Percentiles rank a stretch among this genome's conserved stretches.
phyloP scores from a whole-genome alignment of 2,113 vertebrate genomes.

The Megalops atlanticus region DNA sequence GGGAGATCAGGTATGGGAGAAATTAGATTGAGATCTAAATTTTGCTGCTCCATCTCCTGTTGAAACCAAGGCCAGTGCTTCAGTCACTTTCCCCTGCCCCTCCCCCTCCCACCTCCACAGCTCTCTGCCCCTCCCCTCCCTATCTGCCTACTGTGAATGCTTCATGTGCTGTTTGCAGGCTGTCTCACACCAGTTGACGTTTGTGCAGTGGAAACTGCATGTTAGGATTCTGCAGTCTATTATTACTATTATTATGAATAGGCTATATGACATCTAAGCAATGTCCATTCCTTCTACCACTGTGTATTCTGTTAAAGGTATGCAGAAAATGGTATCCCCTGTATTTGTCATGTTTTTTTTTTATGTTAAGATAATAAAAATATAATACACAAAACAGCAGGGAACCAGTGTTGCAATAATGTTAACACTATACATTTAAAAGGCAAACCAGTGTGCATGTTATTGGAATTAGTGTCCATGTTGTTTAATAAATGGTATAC shows the following conservation, averaged over 20 bases:
- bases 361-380: conserved; percentile 54
- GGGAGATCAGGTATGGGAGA: conserved; percentile 69
- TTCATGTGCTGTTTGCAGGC: conserved; percentile 74
- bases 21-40: conserved; percentile 43
- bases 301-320: conserved; percentile 61
- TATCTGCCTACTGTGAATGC: conserved; percentile 77
- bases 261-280: conserved; percentile 40
- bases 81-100: conserved; percentile 48
- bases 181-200: conserved; percentile 63
- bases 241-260: conserved; percentile 55
- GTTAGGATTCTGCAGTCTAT: conserved; percentile 64
- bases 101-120: background rate
- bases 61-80: conserved; percentile 79
- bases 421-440: conserved; percentile 56
- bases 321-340: conserved; percentile 43
- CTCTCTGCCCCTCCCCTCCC: background rate
- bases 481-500: conserved; percentile 54
- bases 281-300: conserved; percentile 42
- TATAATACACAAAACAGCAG: conserved; percentile 50
- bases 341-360: conserved; percentile 49
- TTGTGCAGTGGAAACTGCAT: conserved; percentile 71
- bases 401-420: conserved; percentile 60
- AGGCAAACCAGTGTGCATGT: conserved; percentile 55
- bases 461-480: conserved; percentile 54
- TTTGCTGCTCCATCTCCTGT: conserved; percentile 76